Evolutionary conservation across 2,797 vertebrate genomes (phyloP).

Genomic region (Kryptolebias ocellatus): DNA sequence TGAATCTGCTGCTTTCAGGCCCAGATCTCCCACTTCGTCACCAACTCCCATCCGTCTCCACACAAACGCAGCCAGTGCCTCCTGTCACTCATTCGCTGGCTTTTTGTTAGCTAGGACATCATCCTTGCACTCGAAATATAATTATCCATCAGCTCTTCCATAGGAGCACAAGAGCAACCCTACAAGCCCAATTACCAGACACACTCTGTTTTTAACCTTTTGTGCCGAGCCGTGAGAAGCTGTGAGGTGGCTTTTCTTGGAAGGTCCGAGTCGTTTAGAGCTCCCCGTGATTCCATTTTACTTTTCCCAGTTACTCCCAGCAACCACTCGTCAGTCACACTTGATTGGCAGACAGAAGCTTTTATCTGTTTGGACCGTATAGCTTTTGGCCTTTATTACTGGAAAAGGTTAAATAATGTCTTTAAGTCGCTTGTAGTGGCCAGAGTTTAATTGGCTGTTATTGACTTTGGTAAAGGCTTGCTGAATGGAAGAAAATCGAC

Average conservation of each 20-base stretch:
- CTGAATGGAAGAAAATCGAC: constrained; percentile 31
- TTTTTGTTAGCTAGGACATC: constrained; percentile 8
- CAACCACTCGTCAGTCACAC: constrained; percentile 64
- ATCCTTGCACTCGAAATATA: constrained; percentile 24
- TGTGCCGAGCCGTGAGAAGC: constrained; percentile 44
- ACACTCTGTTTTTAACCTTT: constrained; percentile 34
- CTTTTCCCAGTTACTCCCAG: constrained; percentile 71
- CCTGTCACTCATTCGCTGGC: constrained; percentile 15
- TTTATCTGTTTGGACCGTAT: constrained; percentile 50
- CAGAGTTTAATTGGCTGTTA: constrained; percentile 51
- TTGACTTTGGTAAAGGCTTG: constrained; percentile 42
- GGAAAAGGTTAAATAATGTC: constrained; percentile 47
- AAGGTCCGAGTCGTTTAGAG: constrained; percentile 33
- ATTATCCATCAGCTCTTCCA: constrained; percentile 28
- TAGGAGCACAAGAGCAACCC: constrained; percentile 29
- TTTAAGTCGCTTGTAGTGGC: constrained; percentile 18
- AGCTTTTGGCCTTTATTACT: constrained; percentile 39
- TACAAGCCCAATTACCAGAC: constrained; percentile 27
- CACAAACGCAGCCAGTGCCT: constrained; percentile 4
- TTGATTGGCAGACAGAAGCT: constrained; percentile 55
- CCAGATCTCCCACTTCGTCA: constrained; percentile 44
- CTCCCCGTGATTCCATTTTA: constrained; percentile 48
- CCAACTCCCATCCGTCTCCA: constrained; percentile 3
- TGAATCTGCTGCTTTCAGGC: constrained; percentile 32
- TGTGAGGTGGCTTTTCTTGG: constrained; percentile 34